These are phyloP conservation scores for Baronia brevicornis DNA, from an alignment of 2,888 invertebrate genomes.

Conservation along the genomic window DNA sequence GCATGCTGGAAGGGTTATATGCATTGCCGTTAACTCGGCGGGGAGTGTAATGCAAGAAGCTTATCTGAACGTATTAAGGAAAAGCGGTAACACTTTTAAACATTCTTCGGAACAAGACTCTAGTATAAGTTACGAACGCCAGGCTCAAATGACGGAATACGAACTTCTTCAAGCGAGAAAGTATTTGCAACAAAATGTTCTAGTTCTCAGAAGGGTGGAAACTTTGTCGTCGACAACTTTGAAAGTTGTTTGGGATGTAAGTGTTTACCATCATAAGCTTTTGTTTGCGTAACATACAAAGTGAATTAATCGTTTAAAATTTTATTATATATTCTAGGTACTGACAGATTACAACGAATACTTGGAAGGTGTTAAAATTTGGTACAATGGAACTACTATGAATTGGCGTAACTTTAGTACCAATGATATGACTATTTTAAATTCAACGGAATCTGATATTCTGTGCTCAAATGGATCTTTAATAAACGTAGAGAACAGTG, in stretches of 20 bases:
- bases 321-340: conserved; percentile 41
- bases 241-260: conserved; percentile 88
- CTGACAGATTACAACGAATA: conserved; percentile 72
- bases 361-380: conserved; percentile 82
- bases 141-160: conserved; percentile 78
- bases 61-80: conserved; percentile 62
- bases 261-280: conserved; percentile 36
- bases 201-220: conserved; percentile 80
- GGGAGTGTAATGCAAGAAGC: conserved; percentile 71
- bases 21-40: conserved; percentile 67
- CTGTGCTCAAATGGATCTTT: conserved; percentile 77
- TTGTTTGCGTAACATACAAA: not conserved
- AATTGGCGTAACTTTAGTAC: conserved; percentile 61
- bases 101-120: conserved; percentile 46
- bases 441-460: conserved; percentile 40
- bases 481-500: conserved; percentile 81
- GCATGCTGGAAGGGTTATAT: conserved; percentile 67
- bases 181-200: conserved; percentile 86
- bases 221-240: conserved; percentile 85
- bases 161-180: conserved; percentile 86
- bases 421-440: conserved; percentile 44
- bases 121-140: conserved; percentile 49
- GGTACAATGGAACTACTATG: conserved; percentile 64
- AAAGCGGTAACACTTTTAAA: conserved; percentile 56
- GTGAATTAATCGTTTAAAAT: not conserved